A percentile compares a stretch with the other conserved stretches of the same genome.
These are phyloP conservation scores for Pterocles gutturalis DNA, from an alignment of 2,113 vertebrate genomes.

Conservation along the genomic window DNA sequence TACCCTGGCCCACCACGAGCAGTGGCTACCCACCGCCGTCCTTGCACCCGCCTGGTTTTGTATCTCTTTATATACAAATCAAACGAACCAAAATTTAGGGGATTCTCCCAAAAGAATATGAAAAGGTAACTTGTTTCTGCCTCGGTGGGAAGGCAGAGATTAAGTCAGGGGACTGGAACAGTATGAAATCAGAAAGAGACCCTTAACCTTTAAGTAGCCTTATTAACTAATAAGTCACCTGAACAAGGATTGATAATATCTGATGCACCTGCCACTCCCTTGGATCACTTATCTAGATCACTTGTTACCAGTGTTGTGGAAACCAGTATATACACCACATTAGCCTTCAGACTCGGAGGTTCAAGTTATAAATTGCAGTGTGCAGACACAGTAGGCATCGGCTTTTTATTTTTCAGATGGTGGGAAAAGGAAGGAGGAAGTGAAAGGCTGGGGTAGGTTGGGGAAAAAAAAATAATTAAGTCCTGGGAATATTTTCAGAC, in stretches of 20 bases:
- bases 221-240: background rate
- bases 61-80: background rate
- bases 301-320: background rate
- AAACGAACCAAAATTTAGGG: background rate
- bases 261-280: background rate
- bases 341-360: background rate
- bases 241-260: background rate
- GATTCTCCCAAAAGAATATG: background rate
- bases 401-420: background rate
- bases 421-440: background rate
- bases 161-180: background rate
- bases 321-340: background rate
- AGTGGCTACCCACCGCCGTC: slow-evolving; percentile 63
- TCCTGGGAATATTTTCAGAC: background rate
- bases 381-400: background rate
- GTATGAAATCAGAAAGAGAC: background rate
- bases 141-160: background rate
- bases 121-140: background rate
- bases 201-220: background rate
- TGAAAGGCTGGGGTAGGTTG: background rate
- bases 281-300: background rate
- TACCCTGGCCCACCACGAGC: slow-evolving; percentile 77
- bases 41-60: background rate
- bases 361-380: background rate
- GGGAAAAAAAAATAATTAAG: background rate